phyloP scores from a whole-genome alignment of 2,888 invertebrate genomes.

The Protonemura montana region DNA sequence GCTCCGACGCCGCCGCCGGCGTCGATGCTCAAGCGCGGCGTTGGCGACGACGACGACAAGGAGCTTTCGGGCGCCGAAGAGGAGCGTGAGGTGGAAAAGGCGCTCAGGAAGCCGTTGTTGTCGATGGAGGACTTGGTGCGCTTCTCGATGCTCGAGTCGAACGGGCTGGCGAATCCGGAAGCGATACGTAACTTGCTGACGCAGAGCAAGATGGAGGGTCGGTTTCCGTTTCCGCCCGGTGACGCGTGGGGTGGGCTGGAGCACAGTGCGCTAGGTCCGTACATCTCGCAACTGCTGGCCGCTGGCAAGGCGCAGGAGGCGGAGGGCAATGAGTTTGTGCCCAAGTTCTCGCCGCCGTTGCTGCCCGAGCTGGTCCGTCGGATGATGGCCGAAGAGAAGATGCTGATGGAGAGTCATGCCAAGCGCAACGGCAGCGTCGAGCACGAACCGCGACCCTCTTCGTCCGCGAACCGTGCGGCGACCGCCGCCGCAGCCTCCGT shows the following conservation, averaged over 20 bases:
- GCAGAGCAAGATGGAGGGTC: constrained; percentile 57
- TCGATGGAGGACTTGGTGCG: constrained; percentile 68
- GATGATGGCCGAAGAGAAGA: constrained; percentile 64
- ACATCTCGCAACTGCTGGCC: constrained; percentile 64
- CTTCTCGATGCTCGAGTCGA: constrained; percentile 54
- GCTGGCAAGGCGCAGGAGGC: constrained; percentile 51
- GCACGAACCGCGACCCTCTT: not conserved
- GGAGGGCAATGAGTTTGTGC: not conserved
- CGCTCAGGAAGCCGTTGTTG: constrained; percentile 64
- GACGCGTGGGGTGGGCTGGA: constrained; percentile 56
- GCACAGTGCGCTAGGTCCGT: constrained; percentile 63
- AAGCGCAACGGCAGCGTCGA: constrained; percentile 48
- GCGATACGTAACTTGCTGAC: constrained; percentile 61
- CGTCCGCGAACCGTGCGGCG: not conserved
- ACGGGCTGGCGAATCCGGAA: constrained; percentile 31
- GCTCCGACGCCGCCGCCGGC: constrained; percentile 42
- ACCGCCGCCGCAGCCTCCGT: constrained; percentile 56
- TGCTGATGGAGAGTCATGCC: constrained; percentile 55
- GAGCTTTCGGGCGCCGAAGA: constrained; percentile 67
- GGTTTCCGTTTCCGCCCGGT: constrained; percentile 40
- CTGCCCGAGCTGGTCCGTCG: constrained; percentile 66
- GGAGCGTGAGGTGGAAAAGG: constrained; percentile 68
- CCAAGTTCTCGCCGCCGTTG: constrained; percentile 53
- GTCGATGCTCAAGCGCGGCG: constrained; percentile 45
- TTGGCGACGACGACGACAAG: constrained; percentile 62